Evolutionary conservation across 2,113 vertebrate genomes (phyloP).

Genomic region (Petaurus breviceps): DNA sequence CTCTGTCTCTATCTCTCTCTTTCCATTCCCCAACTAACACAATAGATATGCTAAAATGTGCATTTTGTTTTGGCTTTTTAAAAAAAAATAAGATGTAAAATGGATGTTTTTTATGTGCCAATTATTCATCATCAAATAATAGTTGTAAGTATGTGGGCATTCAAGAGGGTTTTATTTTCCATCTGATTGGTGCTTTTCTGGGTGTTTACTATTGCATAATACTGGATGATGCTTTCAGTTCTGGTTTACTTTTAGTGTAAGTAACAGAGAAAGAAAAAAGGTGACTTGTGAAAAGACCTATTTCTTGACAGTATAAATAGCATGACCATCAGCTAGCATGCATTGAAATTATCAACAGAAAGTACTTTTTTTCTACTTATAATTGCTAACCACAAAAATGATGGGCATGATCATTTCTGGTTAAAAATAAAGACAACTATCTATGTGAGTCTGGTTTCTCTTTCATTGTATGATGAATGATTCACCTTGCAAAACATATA

Average conservation of each 20-base stretch:
- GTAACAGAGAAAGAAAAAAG: slow-evolving; percentile 21
- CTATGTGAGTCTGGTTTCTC: slow-evolving; percentile 11
- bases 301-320: slow-evolving; percentile 44
- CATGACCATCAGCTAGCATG: neutral
- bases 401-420: slow-evolving; percentile 32
- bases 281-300: slow-evolving; percentile 9
- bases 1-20: slow-evolving; percentile 1
- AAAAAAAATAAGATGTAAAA: slow-evolving; percentile 41
- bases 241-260: slow-evolving; percentile 28
- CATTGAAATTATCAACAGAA: slow-evolving; percentile 37
- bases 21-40: slow-evolving; percentile 15
- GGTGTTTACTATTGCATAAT: slow-evolving; percentile 39
- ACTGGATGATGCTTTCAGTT: slow-evolving; percentile 39
- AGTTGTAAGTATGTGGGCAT: slow-evolving; percentile 31
- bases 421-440: slow-evolving; percentile 23
- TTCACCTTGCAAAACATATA: neutral
- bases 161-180: slow-evolving; percentile 7
- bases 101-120: slow-evolving; percentile 25
- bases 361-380: slow-evolving; percentile 13
- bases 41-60: slow-evolving; percentile 28
- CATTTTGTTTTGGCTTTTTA: neutral
- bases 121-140: slow-evolving; percentile 42
- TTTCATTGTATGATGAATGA: neutral
- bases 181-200: slow-evolving; percentile 20
- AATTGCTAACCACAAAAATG: slow-evolving; percentile 46